These are phyloP conservation scores for Drosophila borealis DNA, from an alignment of 2,888 invertebrate genomes.

Conservation along the genomic window DNA sequence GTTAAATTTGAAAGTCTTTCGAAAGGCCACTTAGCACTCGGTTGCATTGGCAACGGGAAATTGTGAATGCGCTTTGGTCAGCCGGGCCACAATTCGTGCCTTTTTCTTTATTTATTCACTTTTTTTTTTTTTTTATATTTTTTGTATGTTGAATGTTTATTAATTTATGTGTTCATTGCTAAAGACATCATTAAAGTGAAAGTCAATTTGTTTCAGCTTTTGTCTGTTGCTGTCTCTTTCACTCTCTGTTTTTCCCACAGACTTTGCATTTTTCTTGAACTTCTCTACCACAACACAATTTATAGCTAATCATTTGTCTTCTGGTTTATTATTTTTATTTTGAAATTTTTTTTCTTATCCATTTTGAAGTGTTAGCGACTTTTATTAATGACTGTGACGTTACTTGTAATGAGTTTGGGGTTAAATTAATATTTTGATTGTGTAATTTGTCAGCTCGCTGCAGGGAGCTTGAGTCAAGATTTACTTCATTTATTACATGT, in stretches of 20 bases:
- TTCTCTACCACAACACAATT: constrained; percentile 42
- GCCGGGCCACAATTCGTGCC: constrained; percentile 13
- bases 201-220: constrained; percentile 65
- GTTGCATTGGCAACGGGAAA: constrained; percentile 27
- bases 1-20: constrained; percentile 69
- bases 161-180: constrained; percentile 68
- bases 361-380: constrained; percentile 33
- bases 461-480: not conserved
- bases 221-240: constrained; percentile 14
- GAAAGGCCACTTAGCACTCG: constrained; percentile 55
- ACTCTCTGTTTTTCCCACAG: constrained; percentile 35
- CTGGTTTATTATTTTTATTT: constrained; percentile 25
- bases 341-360: not conserved
- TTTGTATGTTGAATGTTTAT: constrained; percentile 49
- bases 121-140: constrained; percentile 13
- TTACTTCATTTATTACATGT: not conserved
- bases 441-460: constrained; percentile 49
- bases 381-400: constrained; percentile 61
- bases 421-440: constrained; percentile 60
- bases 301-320: constrained; percentile 65
- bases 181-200: constrained; percentile 75
- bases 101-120: constrained; percentile 28
- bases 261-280: constrained; percentile 22
- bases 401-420: constrained; percentile 38
- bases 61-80: constrained; percentile 53